A percentile compares a stretch with the other conserved stretches of the same genome.
These are phyloP conservation scores for Salvelinus fontinalis DNA, from an alignment of 2,113 vertebrate genomes.

Conservation along the genomic window DNA sequence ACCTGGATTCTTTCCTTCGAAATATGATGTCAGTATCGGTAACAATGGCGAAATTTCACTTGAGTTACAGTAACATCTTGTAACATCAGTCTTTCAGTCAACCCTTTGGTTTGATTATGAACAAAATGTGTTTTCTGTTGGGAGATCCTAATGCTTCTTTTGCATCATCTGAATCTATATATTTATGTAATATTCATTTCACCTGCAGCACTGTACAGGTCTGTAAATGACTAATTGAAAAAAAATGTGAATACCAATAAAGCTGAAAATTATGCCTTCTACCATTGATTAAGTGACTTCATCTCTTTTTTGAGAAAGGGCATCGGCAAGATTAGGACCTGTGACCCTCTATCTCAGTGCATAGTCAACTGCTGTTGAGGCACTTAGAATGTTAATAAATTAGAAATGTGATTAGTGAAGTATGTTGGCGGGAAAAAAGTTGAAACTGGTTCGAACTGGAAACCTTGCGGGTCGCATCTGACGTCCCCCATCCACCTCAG, in stretches of 20 bases:
- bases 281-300: background rate
- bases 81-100: background rate
- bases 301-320: no score
- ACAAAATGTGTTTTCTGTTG: background rate
- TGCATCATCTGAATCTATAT: background rate
- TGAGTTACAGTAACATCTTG: background rate
- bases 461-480: no score
- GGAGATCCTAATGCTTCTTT: background rate
- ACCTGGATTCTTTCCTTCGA: background rate
- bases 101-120: background rate
- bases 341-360: no score
- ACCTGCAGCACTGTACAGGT: constrained; percentile 21
- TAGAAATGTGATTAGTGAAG: no score
- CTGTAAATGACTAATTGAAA: constrained; percentile 6
- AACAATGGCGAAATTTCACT: background rate
- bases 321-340: no score
- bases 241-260: constrained; percentile 42
- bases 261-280: constrained; percentile 47
- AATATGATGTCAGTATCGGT: background rate
- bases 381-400: no score
- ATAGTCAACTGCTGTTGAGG: no score
- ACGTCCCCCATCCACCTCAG: no score
- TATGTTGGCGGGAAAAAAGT: no score
- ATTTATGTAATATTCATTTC: background rate
- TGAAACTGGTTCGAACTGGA: no score